Conservation (phyloP, 2,888 invertebrate species). For the Eudemis profundana region DNA sequence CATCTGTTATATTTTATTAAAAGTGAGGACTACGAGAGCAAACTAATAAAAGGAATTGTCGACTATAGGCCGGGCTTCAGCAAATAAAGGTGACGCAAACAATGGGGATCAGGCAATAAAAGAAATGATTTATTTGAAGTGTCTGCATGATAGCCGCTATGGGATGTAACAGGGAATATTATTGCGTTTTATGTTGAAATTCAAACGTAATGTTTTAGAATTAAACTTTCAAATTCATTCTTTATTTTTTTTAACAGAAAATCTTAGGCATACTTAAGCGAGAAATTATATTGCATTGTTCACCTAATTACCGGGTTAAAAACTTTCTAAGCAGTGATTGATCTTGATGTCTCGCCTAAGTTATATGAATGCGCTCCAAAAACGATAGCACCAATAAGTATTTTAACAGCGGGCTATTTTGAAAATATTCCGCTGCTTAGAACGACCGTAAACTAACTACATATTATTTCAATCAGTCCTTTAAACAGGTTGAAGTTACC, state of each 20-base stretch:
- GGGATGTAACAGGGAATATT: constrained; percentile 53
- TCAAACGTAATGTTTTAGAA: not conserved
- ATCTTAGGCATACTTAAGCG: not conserved
- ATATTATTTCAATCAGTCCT: not conserved
- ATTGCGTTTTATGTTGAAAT: constrained; percentile 31
- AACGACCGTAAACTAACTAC: not conserved
- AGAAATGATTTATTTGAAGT: constrained; percentile 76
- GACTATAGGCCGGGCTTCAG: constrained; percentile 60
- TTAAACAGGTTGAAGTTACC: not conserved
- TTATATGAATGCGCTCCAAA: not conserved
- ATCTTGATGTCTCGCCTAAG: constrained; percentile 18
- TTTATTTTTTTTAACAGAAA: not conserved
- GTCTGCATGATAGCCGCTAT: constrained; percentile 62
- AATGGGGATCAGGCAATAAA: constrained; percentile 70
- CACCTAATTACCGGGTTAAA: constrained; percentile 35
- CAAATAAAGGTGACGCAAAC: constrained; percentile 65
- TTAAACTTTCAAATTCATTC: not conserved
- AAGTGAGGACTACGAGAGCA: constrained; percentile 50
- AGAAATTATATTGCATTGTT: constrained; percentile 9
- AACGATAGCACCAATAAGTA: not conserved
- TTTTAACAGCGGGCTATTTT: not conserved
- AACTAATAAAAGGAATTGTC: constrained; percentile 55
- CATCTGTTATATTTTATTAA: constrained; percentile 44
- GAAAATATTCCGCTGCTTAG: not conserved
- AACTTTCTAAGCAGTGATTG: constrained; percentile 43